A percentile compares a stretch with the other conserved stretches of the same genome.
phyloP scores from a whole-genome alignment of 2,888 invertebrate species.

The Pardosa pseudoannulata region DNA sequence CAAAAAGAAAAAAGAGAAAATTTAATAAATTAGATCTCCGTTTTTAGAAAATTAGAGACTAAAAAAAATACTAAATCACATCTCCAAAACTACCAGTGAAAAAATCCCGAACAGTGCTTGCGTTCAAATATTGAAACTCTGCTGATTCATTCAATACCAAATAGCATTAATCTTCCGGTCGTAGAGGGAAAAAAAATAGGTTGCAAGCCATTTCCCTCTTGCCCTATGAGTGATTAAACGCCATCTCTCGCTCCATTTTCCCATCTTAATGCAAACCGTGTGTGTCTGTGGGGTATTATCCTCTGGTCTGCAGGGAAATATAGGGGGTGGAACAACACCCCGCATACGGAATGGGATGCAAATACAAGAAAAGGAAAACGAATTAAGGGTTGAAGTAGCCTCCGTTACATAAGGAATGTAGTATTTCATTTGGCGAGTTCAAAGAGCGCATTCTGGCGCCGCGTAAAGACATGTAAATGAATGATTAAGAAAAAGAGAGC shows the following conservation, averaged over 20 bases:
- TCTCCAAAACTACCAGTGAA: no score
- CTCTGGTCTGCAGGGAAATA: not conserved
- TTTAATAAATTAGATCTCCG: no score
- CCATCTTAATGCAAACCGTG: not conserved
- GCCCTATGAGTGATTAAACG: conserved; percentile 2
- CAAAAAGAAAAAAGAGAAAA: no score
- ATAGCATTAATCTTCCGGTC: not conserved
- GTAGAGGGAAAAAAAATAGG: not conserved
- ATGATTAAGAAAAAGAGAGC: no score
- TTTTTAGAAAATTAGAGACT: no score
- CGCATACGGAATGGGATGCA: not conserved
- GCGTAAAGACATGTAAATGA: no score
- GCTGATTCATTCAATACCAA: not conserved
- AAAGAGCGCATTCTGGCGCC: not conserved
- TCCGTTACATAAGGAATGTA: not conserved
- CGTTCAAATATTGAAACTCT: no score
- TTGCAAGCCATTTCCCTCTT: not conserved
- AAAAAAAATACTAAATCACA: no score
- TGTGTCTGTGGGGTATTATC: not conserved
- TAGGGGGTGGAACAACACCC: not conserved
- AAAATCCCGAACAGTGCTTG: no score
- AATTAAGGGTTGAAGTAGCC: not conserved
- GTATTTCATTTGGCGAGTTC: not conserved
- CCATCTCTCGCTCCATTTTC: not conserved
- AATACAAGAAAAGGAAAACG: not conserved